Base-by-base conservation (phyloP, 2,888 invertebrate genomes). In the Cataglyphis albicans region DNA sequence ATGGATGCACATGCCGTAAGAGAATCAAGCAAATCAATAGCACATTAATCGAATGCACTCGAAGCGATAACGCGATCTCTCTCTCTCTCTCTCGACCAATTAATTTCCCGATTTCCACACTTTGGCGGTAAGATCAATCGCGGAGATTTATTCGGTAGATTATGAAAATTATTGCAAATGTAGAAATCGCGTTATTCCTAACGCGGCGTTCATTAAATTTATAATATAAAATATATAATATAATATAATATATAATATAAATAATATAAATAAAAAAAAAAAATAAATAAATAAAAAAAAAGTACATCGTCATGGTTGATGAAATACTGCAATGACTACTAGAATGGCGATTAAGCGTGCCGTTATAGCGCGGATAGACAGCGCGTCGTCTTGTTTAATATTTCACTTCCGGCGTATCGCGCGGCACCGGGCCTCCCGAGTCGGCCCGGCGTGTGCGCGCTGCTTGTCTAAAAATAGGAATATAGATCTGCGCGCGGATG, bases 11-110 rank as follows among this genome's bases (percentile, higher is more conserved):
- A 52, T 48, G 55, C 41, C 65, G 63, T 84, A 84, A 84, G 57
- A 70, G 29, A 80, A 57, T 83, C 68, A 68, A 44, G 67, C 64
- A 63, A 84, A 57, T 78, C 83, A 72, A 84, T 84, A 35, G 72
- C 78, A 59, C 48, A 72, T 84, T 67, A 63, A 65, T 67, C 29
- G 73, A 78, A 73, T 32, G 61, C 76, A 63, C 32, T 55, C 63
- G 52, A 7, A 21, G 63, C 59, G 64, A 21, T 59, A 41, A 29
- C 64, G 64, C n/a, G 55, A 52, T n/a, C 72, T 59, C 5, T 32
- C 32, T 35, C 32, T 35, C 35, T 32, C 6, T 32, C 32, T 35
- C 35, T 35, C 32, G 21, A 25, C 44, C 59, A 35, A 72, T 80
- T 80, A 61, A 72, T 0, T 52, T 10, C 10, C 38, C 81, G 59